Base-by-base conservation (phyloP, 1,140 invertebrate genomes). In the Eumeta japonica region DNA sequence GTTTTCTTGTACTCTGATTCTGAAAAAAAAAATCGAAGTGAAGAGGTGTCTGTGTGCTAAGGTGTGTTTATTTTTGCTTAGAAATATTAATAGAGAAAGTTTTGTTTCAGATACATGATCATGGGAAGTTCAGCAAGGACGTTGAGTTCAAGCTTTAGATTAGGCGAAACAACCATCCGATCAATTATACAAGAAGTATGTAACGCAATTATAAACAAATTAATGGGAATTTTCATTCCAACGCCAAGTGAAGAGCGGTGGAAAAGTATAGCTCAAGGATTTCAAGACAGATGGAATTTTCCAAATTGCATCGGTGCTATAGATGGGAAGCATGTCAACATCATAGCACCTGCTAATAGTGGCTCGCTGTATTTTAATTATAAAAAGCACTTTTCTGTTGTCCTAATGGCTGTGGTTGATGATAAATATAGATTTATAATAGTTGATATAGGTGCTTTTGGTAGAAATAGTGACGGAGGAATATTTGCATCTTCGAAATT, bases 331-430 rank as follows among this genome's bases (percentile, higher is more conserved):
- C n/a, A 76, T 39, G 36, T 70, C 31, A 37, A 48, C 16, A 63
- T 47, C 35, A 45, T 29, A 48, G 62, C 32, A 19, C 67, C 64
- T 34, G 28, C 37, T 19, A 55, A 58, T 43, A 48, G 32, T 40
- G 62, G 61, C 20, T 55, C 51, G 28, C 43, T 46, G 19, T 74
- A 52, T 47, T 70, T 57, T 43, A 71, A 75, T 51, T 77, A 75
- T 41, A 75, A 75, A 50, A 49, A 49, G 10, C 48, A 37, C 16
- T 43, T 54, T 40, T 60, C 51, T 20, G 50, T 70, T 9, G 52
- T 74, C 10, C 42, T 72, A 12, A 12, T 76, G 41, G 68, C 64
- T 28, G 39, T 68, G 12, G 61, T 43, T 14, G 54, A 65, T 58
- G 52, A 46, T 20, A 48, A 62, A 18, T 67, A 68, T 40, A 52